Base-by-base conservation (phyloP, 2,888 invertebrate species). In the Meghimatium bilineatum region DNA sequence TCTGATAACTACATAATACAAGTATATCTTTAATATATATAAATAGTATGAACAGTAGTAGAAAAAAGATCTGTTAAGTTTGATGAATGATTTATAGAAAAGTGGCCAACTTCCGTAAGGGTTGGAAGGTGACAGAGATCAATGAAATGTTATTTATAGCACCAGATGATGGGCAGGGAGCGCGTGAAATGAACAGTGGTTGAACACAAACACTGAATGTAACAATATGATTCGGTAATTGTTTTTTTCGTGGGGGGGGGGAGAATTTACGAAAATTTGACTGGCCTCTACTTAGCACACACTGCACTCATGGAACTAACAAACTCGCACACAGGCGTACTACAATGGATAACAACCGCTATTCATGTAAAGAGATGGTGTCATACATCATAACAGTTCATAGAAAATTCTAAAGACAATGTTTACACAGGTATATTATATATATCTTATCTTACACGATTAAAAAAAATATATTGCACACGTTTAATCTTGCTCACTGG, bases 211-310 rank as follows among this genome's bases (percentile, higher is more conserved):
- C 2, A 56, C 8, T 3, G 20, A 56, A 20, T 56, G 17, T 56
- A n/a, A 56, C 56, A 20, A 20, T 14, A 14, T 56, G 56, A 56
- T 14, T 14, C 20, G 23, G 3, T 3, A 56, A 12, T 56, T 56
- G 8, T 56, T 20, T 23, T 56, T 56, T 12, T 56, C 20, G 3
- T 56, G 20, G 23, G 52, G 23, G 20, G 5, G 32, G 14, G 6
- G 52, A 32, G 78, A 44, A 17, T 78, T 36, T 26, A 49, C n/a
- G 34, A 44, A 38, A 3, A 63, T 38, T 34, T 82, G 87, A 89
- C 90, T 89, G 90, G 90, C 89, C 92, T 90, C 90, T 89, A 90
- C 88, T 89, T 88, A 87, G 75, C 91, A 91, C 91, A 91, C 91
- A 89, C 90, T 91, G 92, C 92, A 92, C 92, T 92, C 92, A 49